A percentile compares a stretch with the other conserved stretches of the same genome.
Conservation (phyloP, 2,888 invertebrate species). For the Thelaira solivaga region DNA sequence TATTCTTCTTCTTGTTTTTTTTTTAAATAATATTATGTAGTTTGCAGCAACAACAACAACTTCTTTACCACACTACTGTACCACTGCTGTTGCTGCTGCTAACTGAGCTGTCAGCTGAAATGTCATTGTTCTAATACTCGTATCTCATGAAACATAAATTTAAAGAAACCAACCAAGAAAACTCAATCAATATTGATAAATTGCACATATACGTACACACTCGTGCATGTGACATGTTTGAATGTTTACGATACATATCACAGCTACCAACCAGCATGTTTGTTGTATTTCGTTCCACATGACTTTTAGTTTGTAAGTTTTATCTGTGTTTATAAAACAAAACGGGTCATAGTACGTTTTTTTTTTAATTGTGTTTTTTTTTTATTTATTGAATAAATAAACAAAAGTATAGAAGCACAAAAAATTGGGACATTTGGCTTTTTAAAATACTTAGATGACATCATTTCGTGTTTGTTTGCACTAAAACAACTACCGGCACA, state of each 20-base stretch:
- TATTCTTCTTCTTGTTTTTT: too few species aligned
- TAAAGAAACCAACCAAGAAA: not conserved
- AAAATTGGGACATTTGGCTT: too few species aligned
- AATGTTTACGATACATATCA: not conserved
- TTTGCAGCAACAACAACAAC: not conserved
- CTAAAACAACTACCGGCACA: too few species aligned
- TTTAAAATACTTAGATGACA: too few species aligned
- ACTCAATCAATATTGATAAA: slow-evolving; percentile 12
- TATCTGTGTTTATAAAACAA: not conserved
- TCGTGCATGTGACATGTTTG: not conserved
- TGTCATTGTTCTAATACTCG: slow-evolving; percentile 43
- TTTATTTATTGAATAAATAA: too few species aligned
- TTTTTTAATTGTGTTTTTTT: not conserved
- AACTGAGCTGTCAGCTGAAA: slow-evolving; percentile 3
- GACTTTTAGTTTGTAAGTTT: slow-evolving; percentile 5
- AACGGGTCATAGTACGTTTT: slow-evolving; percentile 20
- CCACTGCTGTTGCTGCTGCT: too few species aligned
- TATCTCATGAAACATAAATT: not conserved
- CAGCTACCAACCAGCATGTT: too few species aligned
- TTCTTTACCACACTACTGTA: not conserved
- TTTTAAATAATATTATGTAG: slow-evolving; percentile 5
- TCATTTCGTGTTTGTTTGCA: slow-evolving; percentile 4
- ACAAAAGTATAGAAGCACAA: too few species aligned
- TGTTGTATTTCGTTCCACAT: slow-evolving; percentile 19
- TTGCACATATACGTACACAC: not conserved